phyloP scores from a whole-genome alignment of 1,140 invertebrate genomes.

The Neodiprion virginianus region DNA sequence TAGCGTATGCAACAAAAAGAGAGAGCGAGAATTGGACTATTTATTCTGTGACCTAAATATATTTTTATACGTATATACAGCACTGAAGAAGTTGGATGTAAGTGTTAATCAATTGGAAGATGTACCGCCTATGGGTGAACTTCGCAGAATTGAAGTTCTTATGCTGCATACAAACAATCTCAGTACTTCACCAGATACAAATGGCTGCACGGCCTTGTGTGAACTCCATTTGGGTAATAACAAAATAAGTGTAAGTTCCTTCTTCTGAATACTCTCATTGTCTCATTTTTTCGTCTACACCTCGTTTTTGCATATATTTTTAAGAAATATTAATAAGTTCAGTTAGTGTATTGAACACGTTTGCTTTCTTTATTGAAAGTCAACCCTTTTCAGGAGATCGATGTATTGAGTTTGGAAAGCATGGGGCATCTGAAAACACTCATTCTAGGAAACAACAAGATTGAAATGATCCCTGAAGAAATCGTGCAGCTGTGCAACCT shows the following conservation, averaged over 20 bases:
- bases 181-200: slow-evolving; percentile 69
- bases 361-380: not conserved
- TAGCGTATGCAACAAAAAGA: no score
- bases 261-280: slow-evolving; percentile 12
- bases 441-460: slow-evolving; percentile 79
- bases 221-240: slow-evolving; percentile 85
- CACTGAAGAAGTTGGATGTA: slow-evolving; percentile 65
- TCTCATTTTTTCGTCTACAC: not conserved
- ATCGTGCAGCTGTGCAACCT: slow-evolving; percentile 76
- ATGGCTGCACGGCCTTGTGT: slow-evolving; percentile 71
- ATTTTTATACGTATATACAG: slow-evolving; percentile 45
- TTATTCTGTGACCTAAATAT: no score
- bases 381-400: slow-evolving; percentile 66
- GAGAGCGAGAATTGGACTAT: no score
- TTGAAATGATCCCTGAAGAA: slow-evolving; percentile 77
- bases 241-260: slow-evolving; percentile 69
- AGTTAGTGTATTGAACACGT: slow-evolving; percentile 15
- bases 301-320: slow-evolving; percentile 4
- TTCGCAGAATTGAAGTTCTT: slow-evolving; percentile 80
- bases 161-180: slow-evolving; percentile 82
- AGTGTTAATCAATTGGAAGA: slow-evolving; percentile 67
- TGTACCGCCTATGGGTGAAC: slow-evolving; percentile 79
- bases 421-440: slow-evolving; percentile 75
- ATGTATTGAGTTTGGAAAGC: slow-evolving; percentile 70
- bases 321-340: not conserved